These are phyloP conservation scores for Brachyopa scutellaris DNA, from an alignment of 2,888 invertebrate genomes.

Conservation along the genomic window DNA sequence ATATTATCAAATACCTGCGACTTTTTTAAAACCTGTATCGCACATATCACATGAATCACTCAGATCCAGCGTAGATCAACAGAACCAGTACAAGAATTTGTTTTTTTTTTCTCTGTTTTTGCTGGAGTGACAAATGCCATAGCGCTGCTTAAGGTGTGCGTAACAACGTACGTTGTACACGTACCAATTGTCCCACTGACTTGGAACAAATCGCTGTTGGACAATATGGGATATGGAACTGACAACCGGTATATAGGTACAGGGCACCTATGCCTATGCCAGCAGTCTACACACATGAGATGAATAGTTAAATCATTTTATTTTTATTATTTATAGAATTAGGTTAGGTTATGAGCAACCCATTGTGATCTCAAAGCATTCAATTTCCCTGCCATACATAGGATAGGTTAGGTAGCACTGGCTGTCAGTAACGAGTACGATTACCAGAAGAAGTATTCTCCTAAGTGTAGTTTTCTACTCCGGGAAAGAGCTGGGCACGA, in stretches of 20 bases:
- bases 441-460: too few species aligned
- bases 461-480: too few species aligned
- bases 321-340: too few species aligned
- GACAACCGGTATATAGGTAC: slow-evolving; percentile 23
- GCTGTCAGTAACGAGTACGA: too few species aligned
- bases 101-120: not conserved
- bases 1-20: too few species aligned
- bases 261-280: slow-evolving; percentile 5
- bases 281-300: slow-evolving; percentile 34
- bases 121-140: slow-evolving; percentile 20
- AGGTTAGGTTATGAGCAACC: too few species aligned
- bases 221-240: slow-evolving; percentile 42
- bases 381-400: too few species aligned
- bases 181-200: slow-evolving; percentile 60
- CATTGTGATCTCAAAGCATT: too few species aligned
- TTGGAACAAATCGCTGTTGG: slow-evolving; percentile 21
- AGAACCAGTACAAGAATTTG: slow-evolving; percentile 34
- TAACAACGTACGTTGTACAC: slow-evolving; percentile 18
- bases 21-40: too few species aligned
- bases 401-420: too few species aligned
- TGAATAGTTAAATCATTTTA: slow-evolving; percentile 42
- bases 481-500: too few species aligned
- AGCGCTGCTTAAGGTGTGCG: slow-evolving; percentile 56
- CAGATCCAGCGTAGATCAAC: slow-evolving; percentile 6
- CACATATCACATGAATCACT: slow-evolving; percentile 31